Evolutionary conservation across 2,113 vertebrate genomes (phyloP).

Genomic region (Fregata magnificens): DNA sequence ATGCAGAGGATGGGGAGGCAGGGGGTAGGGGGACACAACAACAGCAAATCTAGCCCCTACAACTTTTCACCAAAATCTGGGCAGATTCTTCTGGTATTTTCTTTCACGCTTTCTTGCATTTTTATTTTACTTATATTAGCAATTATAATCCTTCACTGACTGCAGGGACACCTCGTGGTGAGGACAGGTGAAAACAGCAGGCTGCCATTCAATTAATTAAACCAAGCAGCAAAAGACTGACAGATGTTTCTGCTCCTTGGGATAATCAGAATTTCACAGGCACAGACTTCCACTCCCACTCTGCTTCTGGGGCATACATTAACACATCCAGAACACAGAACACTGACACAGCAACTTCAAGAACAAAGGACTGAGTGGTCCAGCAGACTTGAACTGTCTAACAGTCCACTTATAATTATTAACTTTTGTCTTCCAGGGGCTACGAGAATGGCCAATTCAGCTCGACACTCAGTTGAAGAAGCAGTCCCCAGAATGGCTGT

Average conservation of each 20-base stretch:
- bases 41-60: neutral
- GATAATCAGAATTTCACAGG: slow-evolving; percentile 11
- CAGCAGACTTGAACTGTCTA: neutral
- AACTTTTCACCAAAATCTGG: neutral
- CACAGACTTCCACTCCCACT: neutral
- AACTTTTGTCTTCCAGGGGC: neutral
- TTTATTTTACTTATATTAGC: neutral
- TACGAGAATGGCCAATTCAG: neutral
- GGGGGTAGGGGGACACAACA: neutral
- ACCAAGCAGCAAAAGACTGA: neutral
- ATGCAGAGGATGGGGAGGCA: neutral
- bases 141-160: neutral
- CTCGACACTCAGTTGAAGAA: neutral
- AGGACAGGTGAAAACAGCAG: slow-evolving; percentile 33
- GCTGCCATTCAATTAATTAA: slow-evolving; percentile 2
- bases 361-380: neutral
- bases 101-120: neutral
- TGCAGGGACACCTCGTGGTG: slow-evolving; percentile 61
- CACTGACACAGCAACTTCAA: neutral
- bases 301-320: neutral
- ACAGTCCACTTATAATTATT: neutral
- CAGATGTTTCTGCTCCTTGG: slow-evolving; percentile 39
- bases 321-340: slow-evolving; percentile 2
- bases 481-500: neutral
- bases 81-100: slow-evolving; percentile 18